Conservation (phyloP, 2,797 vertebrate genomes). For the Brotula barbata region DNA sequence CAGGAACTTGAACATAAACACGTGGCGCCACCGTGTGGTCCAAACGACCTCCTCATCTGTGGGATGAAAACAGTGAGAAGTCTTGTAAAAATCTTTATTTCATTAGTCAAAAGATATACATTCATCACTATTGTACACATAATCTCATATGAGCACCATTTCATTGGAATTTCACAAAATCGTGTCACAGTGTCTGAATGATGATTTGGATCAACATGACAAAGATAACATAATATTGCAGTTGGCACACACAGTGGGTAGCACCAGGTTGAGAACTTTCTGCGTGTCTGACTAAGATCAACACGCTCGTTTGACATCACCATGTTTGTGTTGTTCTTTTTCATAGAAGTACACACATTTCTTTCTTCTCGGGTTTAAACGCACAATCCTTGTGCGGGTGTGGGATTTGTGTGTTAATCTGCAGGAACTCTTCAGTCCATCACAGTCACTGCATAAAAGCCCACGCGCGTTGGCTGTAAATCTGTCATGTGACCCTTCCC, state of each 20-base stretch:
- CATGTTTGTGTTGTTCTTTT: slow-evolving; percentile 22
- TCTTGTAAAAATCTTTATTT: slow-evolving; percentile 58
- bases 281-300: slow-evolving; percentile 36
- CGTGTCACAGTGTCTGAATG: slow-evolving; percentile 47
- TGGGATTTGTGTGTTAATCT: too few species aligned
- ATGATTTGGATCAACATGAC: slow-evolving; percentile 52
- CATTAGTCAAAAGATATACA: slow-evolving; percentile 32
- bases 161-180: slow-evolving; percentile 56
- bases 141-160: slow-evolving; percentile 59
- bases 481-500: too few species aligned
- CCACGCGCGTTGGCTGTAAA: too few species aligned
- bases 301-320: slow-evolving; percentile 45
- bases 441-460: too few species aligned
- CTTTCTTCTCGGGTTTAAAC: slow-evolving; percentile 36
- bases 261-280: slow-evolving; percentile 71
- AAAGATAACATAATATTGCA: slow-evolving; percentile 48
- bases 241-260: slow-evolving; percentile 67
- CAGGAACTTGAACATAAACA: slow-evolving; percentile 12
- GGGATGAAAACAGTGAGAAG: neutral
- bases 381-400: slow-evolving; percentile 6
- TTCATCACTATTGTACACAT: slow-evolving; percentile 50
- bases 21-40: slow-evolving; percentile 63
- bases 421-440: too few species aligned
- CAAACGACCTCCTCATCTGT: too few species aligned
- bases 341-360: slow-evolving; percentile 26